Percentiles rank a stretch among this genome's conserved stretches.
Evolutionary conservation across 1,140 invertebrate species (phyloP).

Genomic region (Philaenus spumarius): DNA sequence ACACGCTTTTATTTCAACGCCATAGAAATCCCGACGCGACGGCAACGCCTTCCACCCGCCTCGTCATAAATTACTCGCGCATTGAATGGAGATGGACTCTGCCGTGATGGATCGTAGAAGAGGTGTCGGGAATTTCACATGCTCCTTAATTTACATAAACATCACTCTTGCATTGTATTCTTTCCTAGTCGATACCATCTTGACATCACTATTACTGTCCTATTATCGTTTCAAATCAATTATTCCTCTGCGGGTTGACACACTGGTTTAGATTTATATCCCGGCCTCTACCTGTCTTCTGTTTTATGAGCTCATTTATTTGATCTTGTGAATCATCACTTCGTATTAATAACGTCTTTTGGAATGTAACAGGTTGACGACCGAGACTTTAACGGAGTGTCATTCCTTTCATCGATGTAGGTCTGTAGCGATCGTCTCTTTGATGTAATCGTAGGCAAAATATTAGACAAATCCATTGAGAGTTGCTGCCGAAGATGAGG

Average conservation of each 20-base stretch:
- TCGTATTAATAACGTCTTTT: too few species aligned
- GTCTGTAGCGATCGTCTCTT: too few species aligned
- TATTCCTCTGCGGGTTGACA: neutral
- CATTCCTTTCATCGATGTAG: too few species aligned
- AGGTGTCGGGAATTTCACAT: too few species aligned
- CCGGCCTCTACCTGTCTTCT: neutral
- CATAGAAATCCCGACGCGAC: constrained; percentile 10
- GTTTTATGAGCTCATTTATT: too few species aligned
- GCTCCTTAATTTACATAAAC: neutral
- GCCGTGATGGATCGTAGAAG: constrained; percentile 2
- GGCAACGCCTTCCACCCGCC: neutral
- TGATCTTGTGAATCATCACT: too few species aligned
- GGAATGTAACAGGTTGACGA: too few species aligned
- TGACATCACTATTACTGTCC: constrained; percentile 9
- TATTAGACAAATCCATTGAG: too few species aligned
- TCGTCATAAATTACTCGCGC: constrained; percentile 4
- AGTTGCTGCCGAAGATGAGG: too few species aligned
- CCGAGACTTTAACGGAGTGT: too few species aligned
- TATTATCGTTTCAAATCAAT: constrained; percentile 3
- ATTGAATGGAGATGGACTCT: constrained; percentile 2
- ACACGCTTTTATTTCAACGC: constrained; percentile 22
- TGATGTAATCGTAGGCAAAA: too few species aligned
- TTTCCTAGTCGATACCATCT: neutral
- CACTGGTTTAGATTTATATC: neutral
- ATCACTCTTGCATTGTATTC: neutral